These are phyloP conservation scores for Mycalesis mineus DNA, from an alignment of 2,888 invertebrate species.

Conservation along the genomic window DNA sequence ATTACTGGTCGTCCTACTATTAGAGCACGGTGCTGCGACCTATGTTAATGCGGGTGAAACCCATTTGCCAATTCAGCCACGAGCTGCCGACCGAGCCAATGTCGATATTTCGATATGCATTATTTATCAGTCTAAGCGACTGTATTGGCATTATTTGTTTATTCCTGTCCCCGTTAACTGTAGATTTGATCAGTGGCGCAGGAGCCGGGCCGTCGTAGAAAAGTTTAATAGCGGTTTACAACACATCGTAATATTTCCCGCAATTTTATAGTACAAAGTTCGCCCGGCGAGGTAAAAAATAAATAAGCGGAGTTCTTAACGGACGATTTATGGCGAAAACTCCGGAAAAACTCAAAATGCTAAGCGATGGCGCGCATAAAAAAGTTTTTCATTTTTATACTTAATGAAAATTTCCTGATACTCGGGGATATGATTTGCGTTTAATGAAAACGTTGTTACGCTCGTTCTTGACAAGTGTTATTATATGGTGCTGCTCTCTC, in stretches of 20 bases:
- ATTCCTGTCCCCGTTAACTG: no score
- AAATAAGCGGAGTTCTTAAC: slow-evolving; percentile 18
- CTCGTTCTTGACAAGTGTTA: neutral
- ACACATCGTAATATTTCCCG: slow-evolving; percentile 22
- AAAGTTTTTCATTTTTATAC: slow-evolving; percentile 17
- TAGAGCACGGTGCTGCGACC: no score
- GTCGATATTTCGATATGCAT: no score
- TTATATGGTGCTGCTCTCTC: neutral
- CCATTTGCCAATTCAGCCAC: no score
- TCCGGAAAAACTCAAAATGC: slow-evolving; percentile 14
- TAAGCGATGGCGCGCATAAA: slow-evolving; percentile 18
- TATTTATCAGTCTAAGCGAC: no score
- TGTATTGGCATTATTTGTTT: no score
- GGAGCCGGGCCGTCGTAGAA: neutral
- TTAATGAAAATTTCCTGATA: slow-evolving; percentile 15
- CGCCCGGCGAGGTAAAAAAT: slow-evolving; percentile 18
- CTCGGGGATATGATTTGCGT: slow-evolving; percentile 14
- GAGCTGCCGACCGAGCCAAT: no score
- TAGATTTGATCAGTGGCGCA: neutral
- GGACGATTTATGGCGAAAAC: slow-evolving; percentile 18
- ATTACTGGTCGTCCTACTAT: no score
- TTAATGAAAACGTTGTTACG: slow-evolving; percentile 8
- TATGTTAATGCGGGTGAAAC: no score
- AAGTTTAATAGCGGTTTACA: slow-evolving; percentile 25
- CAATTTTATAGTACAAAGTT: slow-evolving; percentile 26